These are phyloP conservation scores for Andrena haemorrhoa DNA, from an alignment of 2,888 invertebrate genomes.

Conservation along the genomic window DNA sequence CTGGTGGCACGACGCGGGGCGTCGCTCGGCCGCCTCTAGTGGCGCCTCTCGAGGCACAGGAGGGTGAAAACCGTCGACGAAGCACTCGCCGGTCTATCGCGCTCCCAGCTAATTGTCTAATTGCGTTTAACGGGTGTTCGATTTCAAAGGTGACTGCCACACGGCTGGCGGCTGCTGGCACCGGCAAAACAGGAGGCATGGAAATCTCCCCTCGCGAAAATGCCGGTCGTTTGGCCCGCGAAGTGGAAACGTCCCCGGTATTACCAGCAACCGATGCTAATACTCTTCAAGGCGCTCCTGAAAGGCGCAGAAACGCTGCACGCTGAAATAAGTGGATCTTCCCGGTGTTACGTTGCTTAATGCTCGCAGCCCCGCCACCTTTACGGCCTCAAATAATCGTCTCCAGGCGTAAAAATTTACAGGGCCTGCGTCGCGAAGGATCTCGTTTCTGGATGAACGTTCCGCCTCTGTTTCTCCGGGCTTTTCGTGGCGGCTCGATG, in stretches of 20 bases:
- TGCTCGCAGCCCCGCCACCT: background rate
- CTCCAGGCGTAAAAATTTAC: conserved; percentile 19
- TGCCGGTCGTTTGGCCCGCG: conserved; percentile 24
- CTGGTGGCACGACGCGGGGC: conserved; percentile 62
- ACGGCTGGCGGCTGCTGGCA: background rate
- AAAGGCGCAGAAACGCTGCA: background rate
- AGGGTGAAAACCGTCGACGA: conserved; percentile 78
- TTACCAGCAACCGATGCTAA: conserved; percentile 20
- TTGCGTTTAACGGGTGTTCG: conserved; percentile 73
- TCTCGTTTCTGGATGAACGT: background rate
- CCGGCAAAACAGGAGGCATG: conserved; percentile 1
- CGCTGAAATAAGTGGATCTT: conserved; percentile 3
- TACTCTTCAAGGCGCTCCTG: background rate
- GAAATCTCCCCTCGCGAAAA: conserved; percentile 11
- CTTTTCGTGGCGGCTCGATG: background rate
- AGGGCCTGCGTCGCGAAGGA: background rate
- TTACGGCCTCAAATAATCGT: conserved; percentile 27
- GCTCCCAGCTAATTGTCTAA: conserved; percentile 71
- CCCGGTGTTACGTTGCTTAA: background rate
- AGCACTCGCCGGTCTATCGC: conserved; percentile 69
- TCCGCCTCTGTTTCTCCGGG: conserved; percentile 2
- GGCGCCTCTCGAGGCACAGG: conserved; percentile 64
- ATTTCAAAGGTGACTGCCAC: conserved; percentile 57
- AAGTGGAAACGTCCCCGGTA: background rate
- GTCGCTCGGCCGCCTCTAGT: conserved; percentile 63